These are phyloP conservation scores for Cricetomys ansorgei DNA, from an alignment of 2,113 vertebrate genomes.

Conservation along the genomic window DNA sequence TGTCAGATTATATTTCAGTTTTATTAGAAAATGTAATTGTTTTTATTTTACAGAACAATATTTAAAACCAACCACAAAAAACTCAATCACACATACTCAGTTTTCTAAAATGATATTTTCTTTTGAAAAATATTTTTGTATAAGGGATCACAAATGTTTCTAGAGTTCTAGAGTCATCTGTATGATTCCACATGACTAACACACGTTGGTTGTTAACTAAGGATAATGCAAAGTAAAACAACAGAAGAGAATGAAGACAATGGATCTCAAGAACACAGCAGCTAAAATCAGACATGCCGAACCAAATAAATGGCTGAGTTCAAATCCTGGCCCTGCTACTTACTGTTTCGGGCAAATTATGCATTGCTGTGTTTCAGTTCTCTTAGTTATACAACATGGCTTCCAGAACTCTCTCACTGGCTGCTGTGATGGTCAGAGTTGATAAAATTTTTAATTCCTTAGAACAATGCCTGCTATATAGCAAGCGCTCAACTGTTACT, in stretches of 20 bases:
- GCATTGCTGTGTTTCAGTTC: not conserved
- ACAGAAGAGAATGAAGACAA: conserved; percentile 39
- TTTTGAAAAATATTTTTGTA: not conserved
- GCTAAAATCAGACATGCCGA: not conserved
- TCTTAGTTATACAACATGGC: not conserved
- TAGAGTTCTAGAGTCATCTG: not conserved
- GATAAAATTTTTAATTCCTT: not conserved
- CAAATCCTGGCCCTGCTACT: conserved; percentile 42
- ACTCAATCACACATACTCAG: not conserved
- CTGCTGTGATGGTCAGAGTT: not conserved
- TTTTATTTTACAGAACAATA: conserved; percentile 20
- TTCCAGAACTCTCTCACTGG: not conserved
- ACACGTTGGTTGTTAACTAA: conserved; percentile 1
- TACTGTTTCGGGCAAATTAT: conserved; percentile 18
- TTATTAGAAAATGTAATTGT: conserved; percentile 51
- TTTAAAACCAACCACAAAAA: conserved; percentile 1
- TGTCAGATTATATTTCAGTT: conserved; percentile 47
- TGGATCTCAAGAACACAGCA: not conserved
- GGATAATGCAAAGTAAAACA: not conserved
- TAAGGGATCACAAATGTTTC: conserved; percentile 35
- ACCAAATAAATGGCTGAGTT: conserved; percentile 40
- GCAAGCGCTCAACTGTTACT: not conserved
- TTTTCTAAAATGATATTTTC: conserved; percentile 10
- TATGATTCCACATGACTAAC: not conserved
- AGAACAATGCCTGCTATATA: not conserved